Percentiles rank a stretch among this genome's conserved stretches.
phyloP scores from a whole-genome alignment of 1,140 invertebrate species.

The Cotesia glomerata region DNA sequence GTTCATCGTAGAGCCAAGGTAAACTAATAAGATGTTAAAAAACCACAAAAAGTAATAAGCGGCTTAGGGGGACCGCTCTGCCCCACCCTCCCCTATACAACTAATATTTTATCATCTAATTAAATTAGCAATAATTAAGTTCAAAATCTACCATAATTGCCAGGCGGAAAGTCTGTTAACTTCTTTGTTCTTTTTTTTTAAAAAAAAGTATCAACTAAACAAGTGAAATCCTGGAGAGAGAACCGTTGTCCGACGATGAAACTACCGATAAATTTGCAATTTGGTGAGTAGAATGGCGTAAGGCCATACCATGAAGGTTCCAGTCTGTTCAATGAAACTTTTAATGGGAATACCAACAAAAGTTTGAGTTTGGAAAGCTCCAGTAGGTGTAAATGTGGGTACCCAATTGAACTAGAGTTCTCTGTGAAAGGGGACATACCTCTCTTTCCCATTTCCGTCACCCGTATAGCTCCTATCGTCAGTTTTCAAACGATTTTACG shows the following conservation, averaged over 20 bases:
- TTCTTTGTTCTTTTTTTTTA: too few relatives aligned
- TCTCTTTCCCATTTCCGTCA: too few relatives aligned
- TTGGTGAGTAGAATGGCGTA: not conserved
- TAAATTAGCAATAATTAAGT: too few relatives aligned
- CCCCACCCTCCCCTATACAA: too few relatives aligned
- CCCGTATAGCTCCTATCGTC: not conserved
- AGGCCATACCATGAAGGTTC: not conserved
- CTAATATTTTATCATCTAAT: too few relatives aligned
- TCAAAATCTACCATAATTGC: too few relatives aligned
- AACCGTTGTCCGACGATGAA: not conserved
- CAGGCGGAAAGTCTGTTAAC: too few relatives aligned
- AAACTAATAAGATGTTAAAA: too few relatives aligned
- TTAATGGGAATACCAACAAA: constrained; percentile 20
- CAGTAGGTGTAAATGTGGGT: not conserved
- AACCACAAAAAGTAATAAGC: too few relatives aligned
- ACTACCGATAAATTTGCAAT: not conserved
- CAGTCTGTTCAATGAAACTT: constrained; percentile 5
- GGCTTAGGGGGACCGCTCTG: too few relatives aligned
- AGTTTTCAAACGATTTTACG: constrained; percentile 1
- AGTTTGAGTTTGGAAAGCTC: not conserved
- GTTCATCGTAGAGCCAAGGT: too few relatives aligned
- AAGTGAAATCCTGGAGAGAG: not conserved
- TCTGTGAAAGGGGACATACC: not conserved
- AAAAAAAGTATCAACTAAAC: not conserved
- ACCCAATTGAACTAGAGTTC: not conserved